Percentiles rank a stretch among this genome's conserved stretches.
Conservation (phyloP, 2,113 vertebrate genomes). For the Lepisosteus osseus region DNA sequence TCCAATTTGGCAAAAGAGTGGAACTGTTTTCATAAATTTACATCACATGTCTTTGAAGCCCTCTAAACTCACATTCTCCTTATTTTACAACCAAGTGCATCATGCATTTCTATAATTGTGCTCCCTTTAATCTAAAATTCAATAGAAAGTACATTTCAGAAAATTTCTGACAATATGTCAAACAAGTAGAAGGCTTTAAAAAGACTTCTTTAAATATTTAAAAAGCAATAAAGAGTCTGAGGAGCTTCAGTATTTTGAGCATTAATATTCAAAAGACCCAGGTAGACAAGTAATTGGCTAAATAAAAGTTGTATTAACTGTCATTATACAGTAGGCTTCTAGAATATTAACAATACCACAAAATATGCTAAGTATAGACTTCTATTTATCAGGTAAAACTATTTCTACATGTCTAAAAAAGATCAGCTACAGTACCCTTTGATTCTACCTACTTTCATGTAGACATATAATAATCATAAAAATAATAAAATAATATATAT, state of each 20-base stretch:
- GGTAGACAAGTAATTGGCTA: slow-evolving; percentile 11
- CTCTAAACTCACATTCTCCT: slow-evolving; percentile 55
- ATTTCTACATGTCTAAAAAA: too few species aligned
- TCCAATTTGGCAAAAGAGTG: slow-evolving; percentile 29
- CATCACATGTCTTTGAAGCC: slow-evolving; percentile 75
- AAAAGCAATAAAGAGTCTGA: slow-evolving; percentile 7
- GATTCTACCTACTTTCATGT: too few species aligned
- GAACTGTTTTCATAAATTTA: slow-evolving; percentile 66
- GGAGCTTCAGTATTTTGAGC: slow-evolving; percentile 18
- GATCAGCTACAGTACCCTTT: too few species aligned
- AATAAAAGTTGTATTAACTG: background rate
- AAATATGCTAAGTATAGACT: too few species aligned
- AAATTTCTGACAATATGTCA: slow-evolving; percentile 33
- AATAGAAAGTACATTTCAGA: slow-evolving; percentile 30
- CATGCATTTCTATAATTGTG: slow-evolving; percentile 42
- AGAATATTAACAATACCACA: background rate
- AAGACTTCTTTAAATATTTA: slow-evolving; percentile 5
- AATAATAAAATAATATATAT: too few species aligned
- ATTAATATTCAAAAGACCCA: slow-evolving; percentile 22
- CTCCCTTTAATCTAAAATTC: slow-evolving; percentile 22
- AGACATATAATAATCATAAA: too few species aligned
- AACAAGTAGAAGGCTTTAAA: slow-evolving; percentile 18
- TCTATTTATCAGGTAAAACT: too few species aligned
- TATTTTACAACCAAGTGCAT: slow-evolving; percentile 61
- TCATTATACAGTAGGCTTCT: background rate